phyloP scores from a whole-genome alignment of 1,140 invertebrate species.

The Adelges cooleyi region DNA sequence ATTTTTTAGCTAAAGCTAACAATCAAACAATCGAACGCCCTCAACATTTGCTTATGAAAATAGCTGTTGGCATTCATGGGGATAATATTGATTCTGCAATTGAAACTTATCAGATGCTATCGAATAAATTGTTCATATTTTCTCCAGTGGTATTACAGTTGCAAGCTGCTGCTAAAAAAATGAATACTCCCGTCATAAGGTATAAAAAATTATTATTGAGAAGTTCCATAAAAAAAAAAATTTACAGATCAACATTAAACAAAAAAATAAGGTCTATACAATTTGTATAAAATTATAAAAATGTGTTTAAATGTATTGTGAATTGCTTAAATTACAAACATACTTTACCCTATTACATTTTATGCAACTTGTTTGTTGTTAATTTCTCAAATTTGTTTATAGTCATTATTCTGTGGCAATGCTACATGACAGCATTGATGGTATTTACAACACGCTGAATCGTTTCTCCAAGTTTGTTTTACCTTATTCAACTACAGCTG shows the following conservation, averaged over 20 bases:
- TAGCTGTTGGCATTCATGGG: slow-evolving; percentile 90
- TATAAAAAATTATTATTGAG: slow-evolving; percentile 42
- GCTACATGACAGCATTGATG: slow-evolving; percentile 93
- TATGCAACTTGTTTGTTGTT: no score
- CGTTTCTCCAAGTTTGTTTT: slow-evolving; percentile 95
- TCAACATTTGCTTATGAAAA: slow-evolving; percentile 98
- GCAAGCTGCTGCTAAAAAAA: slow-evolving; percentile 95
- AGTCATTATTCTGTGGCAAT: slow-evolving; percentile 93
- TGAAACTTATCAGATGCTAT: slow-evolving; percentile 92
- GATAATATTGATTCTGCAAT: slow-evolving; percentile 87
- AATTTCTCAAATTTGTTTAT: slow-evolving; percentile 7
- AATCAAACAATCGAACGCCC: slow-evolving; percentile 90
- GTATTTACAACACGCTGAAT: slow-evolving; percentile 92
- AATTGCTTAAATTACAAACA: background rate
- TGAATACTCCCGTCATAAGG: slow-evolving; percentile 80
- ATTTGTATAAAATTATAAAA: background rate
- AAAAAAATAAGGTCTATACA: background rate
- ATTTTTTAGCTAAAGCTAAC: slow-evolving; percentile 88
- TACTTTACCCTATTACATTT: background rate
- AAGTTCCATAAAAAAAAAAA: background rate
- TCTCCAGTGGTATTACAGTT: slow-evolving; percentile 16
- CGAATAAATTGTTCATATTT: slow-evolving; percentile 84
- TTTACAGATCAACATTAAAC: background rate
- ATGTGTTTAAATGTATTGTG: background rate
- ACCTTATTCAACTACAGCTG: slow-evolving; percentile 90